Base-by-base conservation (phyloP, 2,797 vertebrate species). In the Scomberomorus guttatus region DNA sequence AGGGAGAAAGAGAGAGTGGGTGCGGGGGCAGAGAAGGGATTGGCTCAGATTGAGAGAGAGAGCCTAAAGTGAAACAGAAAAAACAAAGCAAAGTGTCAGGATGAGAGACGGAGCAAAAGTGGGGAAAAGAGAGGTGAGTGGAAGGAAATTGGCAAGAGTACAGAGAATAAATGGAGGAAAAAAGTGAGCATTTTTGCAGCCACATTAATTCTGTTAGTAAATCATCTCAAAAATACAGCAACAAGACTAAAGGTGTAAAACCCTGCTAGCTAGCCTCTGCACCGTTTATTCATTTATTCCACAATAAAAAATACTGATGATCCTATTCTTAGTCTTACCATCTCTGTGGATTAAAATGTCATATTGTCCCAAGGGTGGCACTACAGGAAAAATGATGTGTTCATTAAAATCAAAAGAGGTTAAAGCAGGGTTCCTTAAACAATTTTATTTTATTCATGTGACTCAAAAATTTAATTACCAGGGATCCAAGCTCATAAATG, bases 31-130 rank as follows among this genome's bases (percentile, higher is more conserved):
- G 80, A 75, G 73, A 1, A 14, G 22, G 32, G 63, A 17, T 22
- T 71, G 66, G 66, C 52, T n/a, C 67, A 39, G 60, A 34, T 0
- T 17, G 42, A 69, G 52, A 66, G 32, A 69, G 34, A 42, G 15
- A 72, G 44, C 9, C 61, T 32, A 15, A 67, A 76, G 44, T 72
- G 71, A 82, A 66, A 48, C 64, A 82, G 61, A 37, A 29, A n/a
- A 46, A 72, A 54, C 29, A 68, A 32, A 62, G 54, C n/a, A 77
- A 77, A 3, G 37, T 37, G 37, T 37, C 37, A 11, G 37, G 37
- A 37, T 37, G 25, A 76, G 57, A 82, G 32, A 70, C 29, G 37
- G 59, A 74, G 59, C 44, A n/a, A 20, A 22, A 24, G 58, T 24
- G 32, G 12, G 17, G 27, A 22, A 58, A 10, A 29, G 2, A 39